These are phyloP conservation scores for Sepioteuthis lessoniana DNA, from an alignment of 2,888 invertebrate genomes.

Conservation along the genomic window DNA sequence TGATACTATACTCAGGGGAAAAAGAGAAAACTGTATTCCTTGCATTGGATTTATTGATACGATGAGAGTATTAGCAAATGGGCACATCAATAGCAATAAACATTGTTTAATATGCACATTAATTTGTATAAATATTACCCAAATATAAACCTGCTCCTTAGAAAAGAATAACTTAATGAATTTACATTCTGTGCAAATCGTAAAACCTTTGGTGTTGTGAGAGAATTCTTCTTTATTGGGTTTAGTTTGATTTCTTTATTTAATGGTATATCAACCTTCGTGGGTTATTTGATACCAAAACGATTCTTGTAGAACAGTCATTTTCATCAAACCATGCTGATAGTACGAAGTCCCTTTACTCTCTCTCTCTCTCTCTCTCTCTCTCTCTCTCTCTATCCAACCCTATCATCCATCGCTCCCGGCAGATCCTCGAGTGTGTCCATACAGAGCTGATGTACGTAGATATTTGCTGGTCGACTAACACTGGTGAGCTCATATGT, in stretches of 20 bases:
- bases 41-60: neutral
- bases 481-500: too few species aligned
- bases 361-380: too few species aligned
- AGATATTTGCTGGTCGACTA: too few species aligned
- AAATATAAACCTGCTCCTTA: neutral
- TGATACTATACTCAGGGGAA: neutral
- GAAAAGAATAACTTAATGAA: neutral
- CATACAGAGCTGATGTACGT: too few species aligned
- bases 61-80: neutral
- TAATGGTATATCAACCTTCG: too few species aligned
- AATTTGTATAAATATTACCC: neutral
- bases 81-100: conserved; percentile 33
- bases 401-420: neutral
- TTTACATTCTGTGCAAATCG: neutral
- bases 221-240: neutral
- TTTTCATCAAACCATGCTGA: too few species aligned
- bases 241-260: neutral
- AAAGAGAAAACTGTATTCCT: neutral
- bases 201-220: neutral
- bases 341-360: too few species aligned
- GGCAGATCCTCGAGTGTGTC: neutral
- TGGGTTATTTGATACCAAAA: too few species aligned
- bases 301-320: too few species aligned
- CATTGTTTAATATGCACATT: neutral
- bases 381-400: too few species aligned